phyloP scores from a whole-genome alignment of 2,888 invertebrate species.

The Eupithecia vulgata region DNA sequence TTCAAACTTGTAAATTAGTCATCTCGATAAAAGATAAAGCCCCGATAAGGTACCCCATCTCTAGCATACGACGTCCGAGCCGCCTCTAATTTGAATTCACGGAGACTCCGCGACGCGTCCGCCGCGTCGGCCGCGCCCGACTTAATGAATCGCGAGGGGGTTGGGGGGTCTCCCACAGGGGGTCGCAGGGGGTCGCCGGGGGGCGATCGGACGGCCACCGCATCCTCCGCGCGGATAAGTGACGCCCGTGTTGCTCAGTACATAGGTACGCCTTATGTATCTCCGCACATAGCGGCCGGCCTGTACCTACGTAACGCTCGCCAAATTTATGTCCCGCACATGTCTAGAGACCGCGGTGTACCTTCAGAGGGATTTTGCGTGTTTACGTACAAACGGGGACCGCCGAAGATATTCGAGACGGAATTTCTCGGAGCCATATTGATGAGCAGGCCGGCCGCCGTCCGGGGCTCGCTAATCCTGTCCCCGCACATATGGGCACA shows the following conservation, averaged over 20 bases:
- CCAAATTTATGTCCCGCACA: conserved; percentile 85
- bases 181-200: conserved; percentile 56
- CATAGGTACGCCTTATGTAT: conserved; percentile 79
- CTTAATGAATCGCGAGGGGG: conserved; percentile 82
- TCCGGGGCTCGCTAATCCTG: conserved; percentile 60
- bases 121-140: conserved; percentile 83
- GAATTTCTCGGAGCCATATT: conserved; percentile 79
- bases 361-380: conserved; percentile 84
- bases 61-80: conserved; percentile 81
- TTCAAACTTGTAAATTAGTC: neutral
- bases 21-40: conserved; percentile 44
- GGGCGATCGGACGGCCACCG: conserved; percentile 81
- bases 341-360: conserved; percentile 83
- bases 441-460: conserved; percentile 63
- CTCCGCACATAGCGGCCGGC: conserved; percentile 77
- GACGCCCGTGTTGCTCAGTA: conserved; percentile 81
- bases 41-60: conserved; percentile 51
- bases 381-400: conserved; percentile 76
- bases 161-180: conserved; percentile 59
- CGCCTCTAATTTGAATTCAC: conserved; percentile 84
- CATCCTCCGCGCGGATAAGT: conserved; percentile 84
- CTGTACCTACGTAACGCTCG: conserved; percentile 81
- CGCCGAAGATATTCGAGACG: conserved; percentile 77
- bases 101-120: conserved; percentile 84
- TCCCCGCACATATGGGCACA: conserved; percentile 40